Percentiles rank a stretch among this genome's conserved stretches.
These are phyloP conservation scores for Euspilapteryx auroguttella DNA, from an alignment of 2,888 invertebrate species.

Conservation along the genomic window DNA sequence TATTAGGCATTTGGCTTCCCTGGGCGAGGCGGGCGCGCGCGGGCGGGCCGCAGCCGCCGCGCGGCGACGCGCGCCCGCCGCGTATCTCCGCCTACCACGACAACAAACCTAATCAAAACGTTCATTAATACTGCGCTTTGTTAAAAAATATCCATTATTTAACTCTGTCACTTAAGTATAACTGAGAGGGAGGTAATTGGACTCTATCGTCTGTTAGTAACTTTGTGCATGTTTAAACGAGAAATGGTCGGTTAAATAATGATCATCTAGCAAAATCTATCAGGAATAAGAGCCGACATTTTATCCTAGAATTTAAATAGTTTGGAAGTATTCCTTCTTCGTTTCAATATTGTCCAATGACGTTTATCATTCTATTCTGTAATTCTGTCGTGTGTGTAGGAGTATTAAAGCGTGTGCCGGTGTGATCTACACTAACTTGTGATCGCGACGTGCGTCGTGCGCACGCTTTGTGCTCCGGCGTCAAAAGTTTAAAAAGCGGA, in stretches of 20 bases:
- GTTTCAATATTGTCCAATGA: constrained; percentile 57
- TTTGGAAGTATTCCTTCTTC: constrained; percentile 56
- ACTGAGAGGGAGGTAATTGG: constrained; percentile 38
- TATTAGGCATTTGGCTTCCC: constrained; percentile 54
- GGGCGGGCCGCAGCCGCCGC: constrained; percentile 11
- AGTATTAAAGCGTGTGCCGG: neutral
- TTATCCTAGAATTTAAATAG: constrained; percentile 54
- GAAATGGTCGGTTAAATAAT: constrained; percentile 41
- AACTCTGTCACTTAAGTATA: constrained; percentile 19
- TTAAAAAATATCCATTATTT: constrained; percentile 38
- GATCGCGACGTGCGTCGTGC: constrained; percentile 13
- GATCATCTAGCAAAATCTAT: constrained; percentile 59
- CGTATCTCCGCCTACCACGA: constrained; percentile 28
- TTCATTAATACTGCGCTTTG: constrained; percentile 56
- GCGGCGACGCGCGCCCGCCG: constrained; percentile 12
- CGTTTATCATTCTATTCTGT: constrained; percentile 52
- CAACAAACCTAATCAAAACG: constrained; percentile 43
- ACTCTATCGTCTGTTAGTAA: constrained; percentile 43
- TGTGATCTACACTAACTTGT: constrained; percentile 45
- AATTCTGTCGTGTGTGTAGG: constrained; percentile 56
- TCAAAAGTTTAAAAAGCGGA: constrained; percentile 55
- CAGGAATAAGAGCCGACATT: constrained; percentile 57
- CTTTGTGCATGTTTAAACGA: constrained; percentile 54
- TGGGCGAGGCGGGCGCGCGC: constrained; percentile 26
- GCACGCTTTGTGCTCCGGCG: constrained; percentile 40